Evolutionary conservation across 2,888 invertebrate species (phyloP).

Genomic region (Xestia xanthographa): DNA sequence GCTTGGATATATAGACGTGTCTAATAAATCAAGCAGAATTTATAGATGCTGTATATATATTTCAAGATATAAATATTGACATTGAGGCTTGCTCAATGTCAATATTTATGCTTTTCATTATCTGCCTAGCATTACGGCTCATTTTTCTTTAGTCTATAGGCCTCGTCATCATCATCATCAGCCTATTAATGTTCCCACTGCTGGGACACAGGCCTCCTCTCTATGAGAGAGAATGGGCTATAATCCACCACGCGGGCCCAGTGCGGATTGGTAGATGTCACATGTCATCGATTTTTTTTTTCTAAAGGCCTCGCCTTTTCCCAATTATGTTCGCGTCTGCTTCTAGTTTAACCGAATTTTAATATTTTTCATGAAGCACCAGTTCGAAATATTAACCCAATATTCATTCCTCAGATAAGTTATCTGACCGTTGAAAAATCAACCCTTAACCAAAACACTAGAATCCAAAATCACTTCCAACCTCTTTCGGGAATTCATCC

Average conservation of each 20-base stretch:
- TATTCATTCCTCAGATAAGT: neutral
- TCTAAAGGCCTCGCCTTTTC: neutral
- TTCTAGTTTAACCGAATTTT: neutral
- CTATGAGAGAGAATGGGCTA: too few species aligned
- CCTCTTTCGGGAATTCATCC: neutral
- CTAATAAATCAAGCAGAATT: neutral
- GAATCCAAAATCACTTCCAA: neutral
- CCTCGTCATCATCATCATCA: too few species aligned
- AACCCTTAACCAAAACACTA: neutral
- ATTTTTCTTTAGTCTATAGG: too few species aligned
- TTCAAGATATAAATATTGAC: neutral
- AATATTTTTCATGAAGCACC: neutral
- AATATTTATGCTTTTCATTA: neutral
- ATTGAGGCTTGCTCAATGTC: neutral
- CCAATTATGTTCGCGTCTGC: neutral
- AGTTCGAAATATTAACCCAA: neutral
- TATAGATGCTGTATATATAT: neutral
- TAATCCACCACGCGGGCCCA: too few species aligned
- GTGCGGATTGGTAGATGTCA: too few species aligned
- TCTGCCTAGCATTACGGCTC: too few species aligned
- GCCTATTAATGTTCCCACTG: too few species aligned
- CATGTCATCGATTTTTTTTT: too few species aligned
- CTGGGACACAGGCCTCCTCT: too few species aligned
- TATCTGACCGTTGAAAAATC: neutral
- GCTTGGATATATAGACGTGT: too few species aligned